phyloP scores from a whole-genome alignment of 2,888 invertebrate species.

The Chrysolina americana region DNA sequence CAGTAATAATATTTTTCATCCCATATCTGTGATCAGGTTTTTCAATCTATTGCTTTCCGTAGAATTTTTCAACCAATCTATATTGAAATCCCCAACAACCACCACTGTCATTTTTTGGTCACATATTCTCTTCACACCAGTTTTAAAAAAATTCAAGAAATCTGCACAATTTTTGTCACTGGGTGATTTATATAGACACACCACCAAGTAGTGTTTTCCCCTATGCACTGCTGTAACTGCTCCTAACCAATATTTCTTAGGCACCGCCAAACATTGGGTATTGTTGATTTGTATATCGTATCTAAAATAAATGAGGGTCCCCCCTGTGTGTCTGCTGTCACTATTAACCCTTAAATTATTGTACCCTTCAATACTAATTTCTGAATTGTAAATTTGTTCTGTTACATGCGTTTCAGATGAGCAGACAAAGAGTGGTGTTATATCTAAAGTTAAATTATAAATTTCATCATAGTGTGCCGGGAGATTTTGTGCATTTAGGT shows the following conservation, averaged over 20 bases:
- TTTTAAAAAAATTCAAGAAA: conserved; percentile 10
- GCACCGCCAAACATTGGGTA: no score
- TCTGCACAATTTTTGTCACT: conserved; percentile 15
- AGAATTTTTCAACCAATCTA: conserved; percentile 9
- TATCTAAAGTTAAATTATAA: conserved; percentile 12
- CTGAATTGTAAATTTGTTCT: conserved; percentile 12
- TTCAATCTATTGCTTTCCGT: conserved; percentile 10
- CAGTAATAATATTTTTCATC: no score
- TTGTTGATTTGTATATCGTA: no score
- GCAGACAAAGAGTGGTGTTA: conserved; percentile 13
- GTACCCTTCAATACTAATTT: conserved; percentile 15
- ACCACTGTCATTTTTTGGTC: conserved; percentile 20
- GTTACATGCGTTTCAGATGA: conserved; percentile 24
- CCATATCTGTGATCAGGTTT: conserved; percentile 16
- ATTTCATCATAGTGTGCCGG: conserved; percentile 23
- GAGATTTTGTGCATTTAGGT: no score
- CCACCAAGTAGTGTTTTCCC: conserved; percentile 14
- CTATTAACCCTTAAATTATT: conserved; percentile 19
- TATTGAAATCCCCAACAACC: conserved; percentile 18
- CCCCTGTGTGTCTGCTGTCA: no score
- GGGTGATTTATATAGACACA: conserved; percentile 18
- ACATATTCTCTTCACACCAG: background rate
- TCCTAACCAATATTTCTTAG: conserved; percentile 25
- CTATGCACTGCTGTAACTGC: conserved; percentile 15
- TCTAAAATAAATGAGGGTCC: no score